A percentile compares a stretch with the other conserved stretches of the same genome.
phyloP scores from a whole-genome alignment of 2,797 vertebrate species.

The Anguilla megastoma region DNA sequence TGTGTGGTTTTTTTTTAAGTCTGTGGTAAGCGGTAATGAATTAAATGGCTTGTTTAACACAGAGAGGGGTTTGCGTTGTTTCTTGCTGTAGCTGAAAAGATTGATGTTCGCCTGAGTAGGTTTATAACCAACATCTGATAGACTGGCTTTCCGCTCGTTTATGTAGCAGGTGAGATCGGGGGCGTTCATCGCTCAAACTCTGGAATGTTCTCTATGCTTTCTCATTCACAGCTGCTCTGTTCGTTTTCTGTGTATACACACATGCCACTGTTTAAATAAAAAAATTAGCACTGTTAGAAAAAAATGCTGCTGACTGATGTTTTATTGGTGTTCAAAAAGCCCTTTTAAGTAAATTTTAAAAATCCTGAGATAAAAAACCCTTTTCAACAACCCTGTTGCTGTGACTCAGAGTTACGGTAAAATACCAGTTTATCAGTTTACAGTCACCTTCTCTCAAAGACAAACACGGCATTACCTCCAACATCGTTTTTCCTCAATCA shows the following conservation, averaged over 20 bases:
- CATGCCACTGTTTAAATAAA: too few species aligned
- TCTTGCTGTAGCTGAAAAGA: not conserved
- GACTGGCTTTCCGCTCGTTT: not conserved
- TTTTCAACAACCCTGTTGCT: too few species aligned
- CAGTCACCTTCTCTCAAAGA: too few species aligned
- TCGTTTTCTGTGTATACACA: not conserved
- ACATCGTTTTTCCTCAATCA: not conserved
- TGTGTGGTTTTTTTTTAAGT: not conserved
- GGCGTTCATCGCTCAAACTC: not conserved
- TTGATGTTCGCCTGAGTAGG: not conserved
- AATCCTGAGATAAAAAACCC: too few species aligned
- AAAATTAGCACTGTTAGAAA: too few species aligned
- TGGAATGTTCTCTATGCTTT: not conserved
- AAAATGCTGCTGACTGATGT: too few species aligned
- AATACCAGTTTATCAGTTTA: too few species aligned
- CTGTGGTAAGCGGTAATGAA: not conserved
- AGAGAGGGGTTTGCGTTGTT: not conserved
- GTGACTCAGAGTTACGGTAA: too few species aligned
- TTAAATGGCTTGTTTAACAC: not conserved
- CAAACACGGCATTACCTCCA: not conserved
- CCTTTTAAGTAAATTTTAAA: too few species aligned
- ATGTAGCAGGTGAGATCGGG: not conserved
- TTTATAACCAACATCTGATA: not conserved
- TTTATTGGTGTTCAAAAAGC: too few species aligned
- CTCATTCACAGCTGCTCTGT: not conserved